Conservation (phyloP, 2,113 vertebrate genomes). For the Micromys minutus region DNA sequence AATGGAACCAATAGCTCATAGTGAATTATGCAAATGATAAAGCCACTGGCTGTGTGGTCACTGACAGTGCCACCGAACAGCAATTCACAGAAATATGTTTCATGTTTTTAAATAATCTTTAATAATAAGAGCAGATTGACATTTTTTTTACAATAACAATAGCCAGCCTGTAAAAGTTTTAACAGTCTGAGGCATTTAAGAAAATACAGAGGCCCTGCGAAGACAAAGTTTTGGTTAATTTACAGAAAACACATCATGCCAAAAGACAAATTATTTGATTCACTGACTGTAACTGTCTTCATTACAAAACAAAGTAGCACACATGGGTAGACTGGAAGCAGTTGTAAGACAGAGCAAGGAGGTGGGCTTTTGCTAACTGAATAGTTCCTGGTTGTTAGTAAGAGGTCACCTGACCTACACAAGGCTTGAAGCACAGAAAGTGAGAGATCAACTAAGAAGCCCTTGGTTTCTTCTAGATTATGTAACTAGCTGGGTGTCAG, state of each 20-base stretch:
- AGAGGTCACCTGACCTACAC: not conserved
- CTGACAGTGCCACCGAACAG: not conserved
- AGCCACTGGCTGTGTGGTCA: not conserved
- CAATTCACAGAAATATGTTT: not conserved
- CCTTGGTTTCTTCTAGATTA: not conserved
- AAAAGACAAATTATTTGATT: conserved; percentile 1
- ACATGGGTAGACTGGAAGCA: not conserved
- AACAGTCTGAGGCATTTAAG: not conserved
- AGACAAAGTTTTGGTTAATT: not conserved
- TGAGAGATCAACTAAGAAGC: not conserved
- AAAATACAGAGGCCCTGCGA: not conserved
- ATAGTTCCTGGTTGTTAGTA: not conserved
- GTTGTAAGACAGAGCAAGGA: not conserved
- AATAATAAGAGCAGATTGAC: not conserved
- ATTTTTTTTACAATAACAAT: conserved; percentile 26
- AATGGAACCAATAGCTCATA: not conserved
- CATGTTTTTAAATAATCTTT: not conserved
- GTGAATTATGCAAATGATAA: not conserved
- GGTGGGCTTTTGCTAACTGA: not conserved
- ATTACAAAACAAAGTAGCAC: not conserved
- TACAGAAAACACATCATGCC: not conserved
- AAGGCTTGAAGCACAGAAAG: not conserved
- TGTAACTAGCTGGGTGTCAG: not conserved
- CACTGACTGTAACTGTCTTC: not conserved
- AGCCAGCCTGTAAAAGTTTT: not conserved